Percentiles rank a stretch among this genome's conserved stretches.
Evolutionary conservation across 2,888 invertebrate species (phyloP).

Genomic region (Sesia bembeciformis): DNA sequence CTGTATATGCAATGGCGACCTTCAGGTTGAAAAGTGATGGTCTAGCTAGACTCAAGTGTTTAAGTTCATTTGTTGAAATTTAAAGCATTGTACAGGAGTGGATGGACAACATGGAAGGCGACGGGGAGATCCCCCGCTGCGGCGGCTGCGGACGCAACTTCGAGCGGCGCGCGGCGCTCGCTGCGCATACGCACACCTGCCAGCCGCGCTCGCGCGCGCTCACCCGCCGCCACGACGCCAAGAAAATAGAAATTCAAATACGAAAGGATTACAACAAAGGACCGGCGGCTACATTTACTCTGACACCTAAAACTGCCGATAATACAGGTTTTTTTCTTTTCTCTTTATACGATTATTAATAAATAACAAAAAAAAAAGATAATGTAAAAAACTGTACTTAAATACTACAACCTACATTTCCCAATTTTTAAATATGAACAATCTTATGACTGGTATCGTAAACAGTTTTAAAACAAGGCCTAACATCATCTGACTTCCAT

Average conservation of each 20-base stretch:
- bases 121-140: constrained; percentile 76
- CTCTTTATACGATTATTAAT: neutral
- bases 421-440: no score
- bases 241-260: constrained; percentile 59
- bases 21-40: no score
- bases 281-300: constrained; percentile 14
- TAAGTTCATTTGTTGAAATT: neutral
- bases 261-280: constrained; percentile 61
- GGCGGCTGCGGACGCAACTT: constrained; percentile 82
- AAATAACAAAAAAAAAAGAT: no score
- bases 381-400: no score
- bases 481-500: no score
- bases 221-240: constrained; percentile 29
- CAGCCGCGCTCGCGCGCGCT: constrained; percentile 60
- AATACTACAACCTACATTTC: no score
- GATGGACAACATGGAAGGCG: constrained; percentile 79
- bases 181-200: constrained; percentile 82
- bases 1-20: no score
- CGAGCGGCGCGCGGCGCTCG: constrained; percentile 81
- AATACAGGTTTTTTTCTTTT: constrained; percentile 4
- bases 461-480: no score
- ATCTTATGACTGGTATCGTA: no score
- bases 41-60: no score
- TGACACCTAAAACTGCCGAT: constrained; percentile 18
- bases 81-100: constrained; percentile 56